Base-by-base conservation (phyloP, 2,797 vertebrate species). In the Perodicticus potto region DNA sequence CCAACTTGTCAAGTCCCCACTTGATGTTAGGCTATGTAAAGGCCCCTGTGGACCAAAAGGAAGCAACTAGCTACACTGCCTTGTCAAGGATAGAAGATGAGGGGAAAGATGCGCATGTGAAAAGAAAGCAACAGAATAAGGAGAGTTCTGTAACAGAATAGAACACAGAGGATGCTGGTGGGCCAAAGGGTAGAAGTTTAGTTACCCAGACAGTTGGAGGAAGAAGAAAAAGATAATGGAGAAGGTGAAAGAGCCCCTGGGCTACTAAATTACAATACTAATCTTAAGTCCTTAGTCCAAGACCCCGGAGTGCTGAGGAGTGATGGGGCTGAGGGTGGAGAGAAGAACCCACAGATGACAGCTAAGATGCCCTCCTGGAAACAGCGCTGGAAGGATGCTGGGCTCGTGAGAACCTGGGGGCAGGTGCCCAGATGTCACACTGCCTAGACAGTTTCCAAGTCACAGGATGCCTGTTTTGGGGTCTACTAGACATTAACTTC, bases 51-150 rank as follows among this genome's bases (percentile, higher is more conserved):
- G 22, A 78, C 19, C 73, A 80, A 77, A 43, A 78, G 78, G 37
- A 87, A 86, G 93, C 67, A 83, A 61, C 12, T 59, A 94, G 11
- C 34, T 94, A 73, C n/a, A 67, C 61, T 12, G 69, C n/a, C 59
- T 85, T 55, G 49, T 61, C 86, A 77, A 5, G 91, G 74, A 78
- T 16, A 11, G 59, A 86, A 0, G 10, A 0, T 40, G 53, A 12
- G 27, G 22, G 84, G 25, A 90, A 94, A 86, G 57, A 82, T 17
- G 57, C 1, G 6, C 9, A 29, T 43, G 11, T 20, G 29, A 82
- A 61, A 37, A 81, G 16, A 57, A n/a, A 16, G 29, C 55, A 57
- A 37, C 53, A 61, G 69, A 69, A 27, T 40, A 78, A 74, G 32
- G 94, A 55, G 40, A 67, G 16, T 82, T 95, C 57, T 72, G 0